Conservation (phyloP, 2,888 invertebrate genomes). For the Lycophotia porphyrea region DNA sequence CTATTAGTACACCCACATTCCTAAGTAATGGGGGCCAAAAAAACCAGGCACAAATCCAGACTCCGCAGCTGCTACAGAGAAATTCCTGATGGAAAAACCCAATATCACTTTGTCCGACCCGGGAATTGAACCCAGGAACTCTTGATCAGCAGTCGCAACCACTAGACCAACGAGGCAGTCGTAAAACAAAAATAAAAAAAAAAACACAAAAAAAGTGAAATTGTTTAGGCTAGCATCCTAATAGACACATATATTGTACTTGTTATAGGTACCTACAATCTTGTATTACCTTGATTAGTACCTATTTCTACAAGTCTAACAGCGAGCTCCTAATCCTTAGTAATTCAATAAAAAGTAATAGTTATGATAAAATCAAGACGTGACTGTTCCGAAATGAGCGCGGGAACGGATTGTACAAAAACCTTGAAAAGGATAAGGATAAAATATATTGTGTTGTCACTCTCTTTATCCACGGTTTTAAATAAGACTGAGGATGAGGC, state of each 20-base stretch:
- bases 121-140: too few species aligned
- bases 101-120: too few species aligned
- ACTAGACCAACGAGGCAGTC: too few species aligned
- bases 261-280: background rate
- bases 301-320: constrained; percentile 29
- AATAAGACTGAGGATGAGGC: too few species aligned
- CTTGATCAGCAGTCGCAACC: too few species aligned
- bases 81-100: too few species aligned
- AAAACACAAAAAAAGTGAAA: background rate
- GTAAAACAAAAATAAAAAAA: background rate
- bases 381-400: constrained; percentile 35
- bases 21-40: too few species aligned
- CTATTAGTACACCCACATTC: too few species aligned
- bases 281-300: constrained; percentile 43
- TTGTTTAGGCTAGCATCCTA: background rate
- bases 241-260: background rate
- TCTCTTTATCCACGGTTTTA: background rate
- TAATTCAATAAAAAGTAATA: constrained; percentile 59
- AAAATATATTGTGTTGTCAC: constrained; percentile 11
- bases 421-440: constrained; percentile 6
- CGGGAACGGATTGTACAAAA: background rate
- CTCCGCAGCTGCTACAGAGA: too few species aligned
- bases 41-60: too few species aligned
- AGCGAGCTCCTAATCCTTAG: constrained; percentile 24
- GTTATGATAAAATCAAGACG: constrained; percentile 59